phyloP scores from a whole-genome alignment of 2,797 vertebrate species.

The Vipera ursinii region DNA sequence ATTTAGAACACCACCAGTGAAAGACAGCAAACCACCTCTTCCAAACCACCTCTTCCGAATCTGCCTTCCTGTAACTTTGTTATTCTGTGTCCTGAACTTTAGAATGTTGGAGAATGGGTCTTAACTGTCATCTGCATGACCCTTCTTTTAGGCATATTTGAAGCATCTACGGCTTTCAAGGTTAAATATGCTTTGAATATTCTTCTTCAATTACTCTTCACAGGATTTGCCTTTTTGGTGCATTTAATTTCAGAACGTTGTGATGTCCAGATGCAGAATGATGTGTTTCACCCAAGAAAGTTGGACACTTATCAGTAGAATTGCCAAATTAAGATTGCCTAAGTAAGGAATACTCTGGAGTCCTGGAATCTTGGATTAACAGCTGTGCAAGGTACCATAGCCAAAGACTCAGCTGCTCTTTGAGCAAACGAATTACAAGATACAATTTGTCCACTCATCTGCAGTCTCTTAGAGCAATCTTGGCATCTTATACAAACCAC shows the following conservation, averaged over 20 bases:
- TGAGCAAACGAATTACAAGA: background rate
- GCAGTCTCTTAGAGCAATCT: background rate
- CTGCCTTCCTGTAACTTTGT: background rate
- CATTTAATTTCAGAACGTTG: background rate
- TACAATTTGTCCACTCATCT: background rate
- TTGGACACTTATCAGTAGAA: background rate
- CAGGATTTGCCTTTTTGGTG: background rate
- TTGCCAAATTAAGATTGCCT: background rate
- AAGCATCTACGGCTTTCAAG: background rate
- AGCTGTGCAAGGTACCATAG: background rate
- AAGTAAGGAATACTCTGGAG: background rate
- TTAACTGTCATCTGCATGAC: background rate
- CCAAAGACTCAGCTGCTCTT: background rate
- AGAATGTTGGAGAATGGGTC: background rate
- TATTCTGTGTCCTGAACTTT: background rate
- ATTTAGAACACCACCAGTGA: background rate
- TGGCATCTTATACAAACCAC: background rate
- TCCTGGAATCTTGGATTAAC: background rate
- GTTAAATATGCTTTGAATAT: background rate
- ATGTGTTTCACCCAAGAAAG: background rate
- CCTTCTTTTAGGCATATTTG: background rate
- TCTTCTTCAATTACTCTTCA: background rate
- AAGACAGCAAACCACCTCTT: background rate
- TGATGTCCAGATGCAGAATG: background rate
- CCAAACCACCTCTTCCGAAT: background rate